Percentiles rank a stretch among this genome's conserved stretches.
Evolutionary conservation across 2,797 vertebrate species (phyloP).

Genomic region (Heteromormyrus szaboi): DNA sequence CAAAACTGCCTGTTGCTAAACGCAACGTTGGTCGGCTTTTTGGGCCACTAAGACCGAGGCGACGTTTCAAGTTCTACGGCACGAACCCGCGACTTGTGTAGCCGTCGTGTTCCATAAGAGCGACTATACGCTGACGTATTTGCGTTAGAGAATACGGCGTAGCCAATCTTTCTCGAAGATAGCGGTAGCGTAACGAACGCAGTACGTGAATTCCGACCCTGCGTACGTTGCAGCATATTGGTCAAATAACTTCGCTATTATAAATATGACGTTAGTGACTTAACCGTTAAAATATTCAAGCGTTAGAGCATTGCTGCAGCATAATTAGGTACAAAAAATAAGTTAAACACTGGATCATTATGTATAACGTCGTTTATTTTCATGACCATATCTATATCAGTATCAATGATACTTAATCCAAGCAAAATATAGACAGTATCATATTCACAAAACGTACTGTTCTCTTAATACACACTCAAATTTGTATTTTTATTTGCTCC

Average conservation of each 20-base stretch:
- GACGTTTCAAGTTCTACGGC: conserved; percentile 16
- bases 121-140: conserved; percentile 12
- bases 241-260: background rate
- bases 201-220: background rate
- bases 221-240: background rate
- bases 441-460: conserved; percentile 54
- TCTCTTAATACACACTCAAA: conserved; percentile 52
- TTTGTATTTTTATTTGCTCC: conserved; percentile 5
- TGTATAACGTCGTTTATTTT: conserved; percentile 53
- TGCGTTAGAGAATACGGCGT: conserved; percentile 26
- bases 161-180: background rate
- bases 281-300: background rate
- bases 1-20: background rate
- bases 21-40: background rate
- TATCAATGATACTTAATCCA: conserved; percentile 54
- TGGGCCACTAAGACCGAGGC: background rate
- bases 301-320: background rate
- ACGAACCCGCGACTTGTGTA: conserved; percentile 13
- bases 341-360: conserved; percentile 29
- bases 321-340: background rate
- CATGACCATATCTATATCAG: conserved; percentile 48
- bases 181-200: background rate
- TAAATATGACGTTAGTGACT: background rate
- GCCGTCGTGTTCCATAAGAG: background rate
- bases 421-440: conserved; percentile 48